Conservation (phyloP, 2,888 invertebrate genomes). For the Clivina fossor region DNA sequence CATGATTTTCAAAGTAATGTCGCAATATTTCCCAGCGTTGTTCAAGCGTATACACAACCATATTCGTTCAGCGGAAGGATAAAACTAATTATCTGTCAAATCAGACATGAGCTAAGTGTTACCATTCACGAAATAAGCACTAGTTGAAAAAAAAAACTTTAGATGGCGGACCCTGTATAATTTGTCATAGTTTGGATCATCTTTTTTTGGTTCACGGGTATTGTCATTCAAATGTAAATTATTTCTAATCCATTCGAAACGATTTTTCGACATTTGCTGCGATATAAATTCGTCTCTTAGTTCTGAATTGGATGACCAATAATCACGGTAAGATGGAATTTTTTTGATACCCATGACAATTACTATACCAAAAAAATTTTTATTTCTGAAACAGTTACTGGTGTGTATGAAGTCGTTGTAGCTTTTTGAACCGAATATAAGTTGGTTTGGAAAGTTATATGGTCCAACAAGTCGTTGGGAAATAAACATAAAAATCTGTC, state of each 20-base stretch:
- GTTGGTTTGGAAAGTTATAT: constrained; percentile 27
- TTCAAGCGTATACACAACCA: no score
- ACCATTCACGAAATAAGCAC: no score
- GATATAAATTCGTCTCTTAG: background rate
- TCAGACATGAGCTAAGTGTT: no score
- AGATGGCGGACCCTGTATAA: constrained; percentile 41
- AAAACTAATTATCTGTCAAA: no score
- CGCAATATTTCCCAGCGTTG: no score
- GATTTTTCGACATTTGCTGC: constrained; percentile 33
- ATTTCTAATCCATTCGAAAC: constrained; percentile 38
- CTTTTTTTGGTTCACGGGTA: constrained; percentile 36
- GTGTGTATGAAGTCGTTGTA: constrained; percentile 7
- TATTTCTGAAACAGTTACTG: constrained; percentile 5
- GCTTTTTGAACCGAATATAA: constrained; percentile 25
- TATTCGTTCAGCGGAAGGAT: no score
- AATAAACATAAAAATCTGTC: constrained; percentile 18
- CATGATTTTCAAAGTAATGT: no score
- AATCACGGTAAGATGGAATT: background rate
- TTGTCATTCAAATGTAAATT: constrained; percentile 41
- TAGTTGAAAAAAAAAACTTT: no score
- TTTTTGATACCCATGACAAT: constrained; percentile 1
- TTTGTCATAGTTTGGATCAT: constrained; percentile 39
- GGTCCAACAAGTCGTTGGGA: constrained; percentile 12
- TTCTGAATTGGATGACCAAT: constrained; percentile 1
- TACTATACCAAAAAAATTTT: background rate